Evolutionary conservation across 35 echinoderm and acorn worm species (phyloP).

Genomic region (Acanthaster planci): DNA sequence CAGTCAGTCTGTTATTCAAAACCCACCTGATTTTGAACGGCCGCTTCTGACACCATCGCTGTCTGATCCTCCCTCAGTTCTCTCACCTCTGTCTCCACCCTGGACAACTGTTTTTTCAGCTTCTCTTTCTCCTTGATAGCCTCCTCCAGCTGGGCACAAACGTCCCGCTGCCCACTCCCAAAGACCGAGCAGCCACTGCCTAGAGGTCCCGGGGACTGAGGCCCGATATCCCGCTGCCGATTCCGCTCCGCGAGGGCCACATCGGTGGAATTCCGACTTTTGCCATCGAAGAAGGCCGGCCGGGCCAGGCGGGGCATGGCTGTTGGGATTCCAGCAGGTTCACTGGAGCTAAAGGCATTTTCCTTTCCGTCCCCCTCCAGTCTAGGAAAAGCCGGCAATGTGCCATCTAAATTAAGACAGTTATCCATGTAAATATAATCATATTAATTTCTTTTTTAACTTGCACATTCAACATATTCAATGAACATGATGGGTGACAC

Average conservation of each 20-base stretch:
- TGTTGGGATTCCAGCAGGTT: background rate
- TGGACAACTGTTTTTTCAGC: background rate
- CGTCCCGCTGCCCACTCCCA: background rate
- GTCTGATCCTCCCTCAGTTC: slow-evolving; percentile 40
- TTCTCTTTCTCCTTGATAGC: slow-evolving; percentile 41
- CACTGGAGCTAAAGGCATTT: background rate
- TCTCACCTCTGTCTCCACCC: slow-evolving; percentile 38
- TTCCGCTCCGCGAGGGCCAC: slow-evolving; percentile 71
- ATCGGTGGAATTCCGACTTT: slow-evolving; percentile 89
- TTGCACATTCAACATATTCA: background rate
- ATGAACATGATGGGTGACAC: background rate
- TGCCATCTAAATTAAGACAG: background rate
- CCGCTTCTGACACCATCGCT: slow-evolving; percentile 54
- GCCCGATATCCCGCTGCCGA: slow-evolving; percentile 38
- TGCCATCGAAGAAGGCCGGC: slow-evolving; percentile 68
- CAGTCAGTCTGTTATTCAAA: background rate
- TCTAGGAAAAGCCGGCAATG: slow-evolving; percentile 3
- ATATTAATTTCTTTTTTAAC: background rate
- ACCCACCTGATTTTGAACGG: slow-evolving; percentile 73
- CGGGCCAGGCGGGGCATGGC: background rate
- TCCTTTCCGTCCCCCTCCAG: slow-evolving; percentile 53
- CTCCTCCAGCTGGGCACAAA: slow-evolving; percentile 23
- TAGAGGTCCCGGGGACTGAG: background rate
- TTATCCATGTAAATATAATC: background rate
- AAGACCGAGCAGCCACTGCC: background rate